phyloP scores from a whole-genome alignment of 2,888 invertebrate species.

The Molorchus minor region DNA sequence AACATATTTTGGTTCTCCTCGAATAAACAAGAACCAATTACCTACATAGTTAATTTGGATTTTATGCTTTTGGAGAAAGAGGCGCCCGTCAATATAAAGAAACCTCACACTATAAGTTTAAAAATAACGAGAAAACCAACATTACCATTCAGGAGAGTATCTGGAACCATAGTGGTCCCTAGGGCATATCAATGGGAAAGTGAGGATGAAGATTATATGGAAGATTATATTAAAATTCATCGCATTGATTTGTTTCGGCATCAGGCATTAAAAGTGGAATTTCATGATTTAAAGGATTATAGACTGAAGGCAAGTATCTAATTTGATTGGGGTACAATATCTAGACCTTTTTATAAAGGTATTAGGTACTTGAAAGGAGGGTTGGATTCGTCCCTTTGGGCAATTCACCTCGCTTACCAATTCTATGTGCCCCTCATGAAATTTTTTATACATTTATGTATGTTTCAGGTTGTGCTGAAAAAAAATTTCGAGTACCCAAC shows the following conservation, averaged over 20 bases:
- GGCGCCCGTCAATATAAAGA: not conserved
- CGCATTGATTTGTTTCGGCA: conserved; percentile 1
- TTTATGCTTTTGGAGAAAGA: not conserved
- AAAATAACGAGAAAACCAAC: not conserved
- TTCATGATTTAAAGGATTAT: not conserved
- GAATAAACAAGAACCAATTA: not conserved
- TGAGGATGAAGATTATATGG: not conserved
- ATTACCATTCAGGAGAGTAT: not conserved
- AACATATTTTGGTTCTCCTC: conserved; percentile 13
- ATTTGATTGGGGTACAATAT: not conserved
- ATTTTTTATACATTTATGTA: not conserved
- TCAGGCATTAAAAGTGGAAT: conserved; percentile 1
- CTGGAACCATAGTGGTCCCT: not conserved
- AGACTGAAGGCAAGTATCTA: not conserved
- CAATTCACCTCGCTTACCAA: not conserved
- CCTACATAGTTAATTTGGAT: not conserved
- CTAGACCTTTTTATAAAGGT: not conserved
- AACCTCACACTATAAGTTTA: not conserved
- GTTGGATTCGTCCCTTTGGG: not conserved
- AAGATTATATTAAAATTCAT: not conserved
- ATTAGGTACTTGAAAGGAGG: not conserved
- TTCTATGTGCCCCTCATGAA: not conserved
- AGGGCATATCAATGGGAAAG: not conserved
- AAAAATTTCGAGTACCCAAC: conserved; percentile 5
- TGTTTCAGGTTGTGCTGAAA: conserved; percentile 9